A percentile compares a stretch with the other conserved stretches of the same genome.
Conservation (phyloP, 2,888 invertebrate genomes). For the Lasioglossum villosulum region DNA sequence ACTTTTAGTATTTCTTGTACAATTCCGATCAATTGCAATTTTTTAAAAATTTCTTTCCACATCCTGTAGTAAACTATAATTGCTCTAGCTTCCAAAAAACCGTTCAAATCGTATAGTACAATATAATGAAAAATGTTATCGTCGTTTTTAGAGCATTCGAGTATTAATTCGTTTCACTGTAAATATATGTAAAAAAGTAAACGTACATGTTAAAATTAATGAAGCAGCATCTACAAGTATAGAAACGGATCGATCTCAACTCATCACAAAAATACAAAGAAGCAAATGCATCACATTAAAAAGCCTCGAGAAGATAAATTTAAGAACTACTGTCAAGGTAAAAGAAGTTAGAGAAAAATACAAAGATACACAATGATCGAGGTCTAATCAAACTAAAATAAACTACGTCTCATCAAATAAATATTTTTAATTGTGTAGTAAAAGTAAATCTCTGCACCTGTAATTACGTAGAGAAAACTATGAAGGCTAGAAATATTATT, state of each 20-base stretch:
- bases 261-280: neutral
- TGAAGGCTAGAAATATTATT: neutral
- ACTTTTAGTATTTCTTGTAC: too few relatives aligned
- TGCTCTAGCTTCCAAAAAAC: too few relatives aligned
- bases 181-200: neutral
- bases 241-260: neutral
- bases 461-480: neutral
- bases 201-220: neutral
- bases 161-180: too few relatives aligned
- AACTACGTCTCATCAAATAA: neutral
- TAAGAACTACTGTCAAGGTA: neutral
- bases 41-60: too few relatives aligned
- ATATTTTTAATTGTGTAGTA: neutral
- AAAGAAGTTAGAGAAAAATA: conserved; percentile 1
- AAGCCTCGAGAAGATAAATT: conserved; percentile 3
- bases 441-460: neutral
- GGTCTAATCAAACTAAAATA: neutral
- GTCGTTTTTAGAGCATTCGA: too few relatives aligned
- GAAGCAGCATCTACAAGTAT: neutral
- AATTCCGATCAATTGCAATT: too few relatives aligned
- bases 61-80: too few relatives aligned
- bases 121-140: too few relatives aligned
- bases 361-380: neutral
- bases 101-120: too few relatives aligned
- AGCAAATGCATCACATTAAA: neutral